A percentile compares a stretch with the other conserved stretches of the same genome.
These are phyloP conservation scores for Plestiodon gilberti DNA, from an alignment of 2,113 vertebrate species.

Conservation along the genomic window DNA sequence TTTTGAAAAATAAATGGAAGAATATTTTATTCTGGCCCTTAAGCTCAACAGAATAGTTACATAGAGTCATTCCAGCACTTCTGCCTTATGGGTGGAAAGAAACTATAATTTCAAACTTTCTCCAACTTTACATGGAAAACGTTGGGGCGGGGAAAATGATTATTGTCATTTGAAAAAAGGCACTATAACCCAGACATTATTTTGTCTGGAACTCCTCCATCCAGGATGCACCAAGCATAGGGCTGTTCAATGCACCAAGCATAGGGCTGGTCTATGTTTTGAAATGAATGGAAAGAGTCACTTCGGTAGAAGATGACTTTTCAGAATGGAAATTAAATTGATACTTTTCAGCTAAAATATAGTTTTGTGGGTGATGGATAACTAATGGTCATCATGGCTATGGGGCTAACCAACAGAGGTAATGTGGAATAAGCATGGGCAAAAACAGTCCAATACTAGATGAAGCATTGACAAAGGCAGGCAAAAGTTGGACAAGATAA, in stretches of 20 bases:
- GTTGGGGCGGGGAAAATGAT: neutral
- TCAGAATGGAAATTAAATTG: neutral
- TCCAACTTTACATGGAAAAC: neutral
- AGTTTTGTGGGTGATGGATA: neutral
- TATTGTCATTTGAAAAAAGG: neutral
- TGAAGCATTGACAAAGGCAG: neutral
- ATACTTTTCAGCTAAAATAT: neutral
- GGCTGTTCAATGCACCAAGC: too few relatives aligned
- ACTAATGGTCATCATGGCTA: neutral
- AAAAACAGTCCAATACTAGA: neutral
- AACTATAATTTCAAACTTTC: too few relatives aligned
- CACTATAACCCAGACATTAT: neutral
- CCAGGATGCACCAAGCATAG: neutral
- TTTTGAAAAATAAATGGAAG: conserved; percentile 60
- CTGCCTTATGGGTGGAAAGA: neutral
- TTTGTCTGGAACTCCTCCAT: neutral
- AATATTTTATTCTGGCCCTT: conserved; percentile 49
- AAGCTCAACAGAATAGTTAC: conserved; percentile 39
- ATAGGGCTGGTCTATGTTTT: neutral
- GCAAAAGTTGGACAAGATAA: neutral
- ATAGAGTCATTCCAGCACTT: neutral
- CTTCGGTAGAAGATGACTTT: neutral
- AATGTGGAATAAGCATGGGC: neutral
- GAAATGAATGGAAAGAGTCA: neutral
- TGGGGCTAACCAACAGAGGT: neutral